Evolutionary conservation across 2,113 vertebrate species (phyloP), one percentile per base, ranked within the genome.

Genomic region (Apodemus sylvaticus): DNA sequence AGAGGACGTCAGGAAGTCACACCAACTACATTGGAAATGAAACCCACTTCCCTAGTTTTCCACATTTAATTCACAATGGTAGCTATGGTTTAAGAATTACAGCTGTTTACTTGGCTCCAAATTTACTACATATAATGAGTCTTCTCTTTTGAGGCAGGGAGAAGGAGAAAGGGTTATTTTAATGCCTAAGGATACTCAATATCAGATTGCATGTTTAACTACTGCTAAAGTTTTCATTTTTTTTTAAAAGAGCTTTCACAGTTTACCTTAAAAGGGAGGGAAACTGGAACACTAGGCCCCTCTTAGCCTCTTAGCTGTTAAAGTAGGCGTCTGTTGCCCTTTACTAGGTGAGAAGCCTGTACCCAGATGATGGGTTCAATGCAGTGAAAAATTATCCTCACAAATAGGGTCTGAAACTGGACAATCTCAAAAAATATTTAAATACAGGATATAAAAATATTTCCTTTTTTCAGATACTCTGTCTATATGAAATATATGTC

Each of bases 1-100:
- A 95, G 92, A 82, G 95, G 95, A 97, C 94, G 71, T 94, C 93
- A 96, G 95, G 96, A 97, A 97, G 95, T 94, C 19, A 6, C 71
- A 95, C 68, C 39, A 95, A 74, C n/a, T 87, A 42, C 71, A 73
- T 0, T 94, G 82, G 76, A 97, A 93, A 93, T 55, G 91, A 71
- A 97, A 95, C 81, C 90, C 90, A n/a, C 76, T 97, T 93, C 76
- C 88, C 85, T 82, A 48, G 66, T 78, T 96, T 96, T 91, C 94
- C 86, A 96, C 86, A 86, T 86, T 96, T 94, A 96, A 97, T 94
- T 95, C 89, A 96, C 78, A 96, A 93, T 83, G 68, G 62, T 71
- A 26, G 78, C 82, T 90, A 64, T 7, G 78, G 68, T 74, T 96
- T 95, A 92, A 96, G 64, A 97, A 95, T 39, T 88, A 66, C 31